Conservation (phyloP, 2,113 vertebrate species). For the Malurus elegans region DNA sequence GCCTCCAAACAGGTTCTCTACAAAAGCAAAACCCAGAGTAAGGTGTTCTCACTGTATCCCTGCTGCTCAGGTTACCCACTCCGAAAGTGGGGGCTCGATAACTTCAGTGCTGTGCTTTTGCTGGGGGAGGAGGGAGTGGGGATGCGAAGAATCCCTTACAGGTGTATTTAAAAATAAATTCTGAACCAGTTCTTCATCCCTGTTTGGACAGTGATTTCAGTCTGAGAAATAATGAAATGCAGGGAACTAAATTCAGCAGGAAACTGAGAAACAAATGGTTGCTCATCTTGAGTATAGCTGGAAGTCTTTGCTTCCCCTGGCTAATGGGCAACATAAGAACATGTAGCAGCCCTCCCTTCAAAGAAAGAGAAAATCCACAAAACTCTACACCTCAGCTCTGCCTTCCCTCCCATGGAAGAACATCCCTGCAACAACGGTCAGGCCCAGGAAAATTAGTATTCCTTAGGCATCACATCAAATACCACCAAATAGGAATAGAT, state of each 20-base stretch:
- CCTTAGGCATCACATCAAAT: background rate
- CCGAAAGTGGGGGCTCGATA: fast-evolving
- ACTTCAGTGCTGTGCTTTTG: background rate
- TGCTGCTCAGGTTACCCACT: background rate
- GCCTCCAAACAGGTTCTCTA: background rate
- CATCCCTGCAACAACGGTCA: background rate
- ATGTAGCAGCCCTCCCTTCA: background rate
- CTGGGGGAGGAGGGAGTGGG: background rate
- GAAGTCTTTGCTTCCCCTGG: background rate
- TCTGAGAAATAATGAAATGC: background rate
- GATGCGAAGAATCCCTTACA: background rate
- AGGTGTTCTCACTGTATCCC: background rate
- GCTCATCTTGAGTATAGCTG: background rate
- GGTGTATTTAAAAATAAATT: background rate
- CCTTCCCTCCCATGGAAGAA: background rate
- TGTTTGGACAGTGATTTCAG: background rate
- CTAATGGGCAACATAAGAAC: background rate
- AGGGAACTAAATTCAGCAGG: background rate
- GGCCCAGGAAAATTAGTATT: background rate
- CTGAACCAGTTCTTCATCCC: background rate
- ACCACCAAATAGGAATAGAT: background rate
- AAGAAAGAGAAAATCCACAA: background rate
- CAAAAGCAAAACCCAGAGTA: background rate
- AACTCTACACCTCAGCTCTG: background rate
- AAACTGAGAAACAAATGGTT: background rate